These are phyloP conservation scores for Tetramorium parvispinum DNA, from an alignment of 1,140 invertebrate species.

Conservation along the genomic window DNA sequence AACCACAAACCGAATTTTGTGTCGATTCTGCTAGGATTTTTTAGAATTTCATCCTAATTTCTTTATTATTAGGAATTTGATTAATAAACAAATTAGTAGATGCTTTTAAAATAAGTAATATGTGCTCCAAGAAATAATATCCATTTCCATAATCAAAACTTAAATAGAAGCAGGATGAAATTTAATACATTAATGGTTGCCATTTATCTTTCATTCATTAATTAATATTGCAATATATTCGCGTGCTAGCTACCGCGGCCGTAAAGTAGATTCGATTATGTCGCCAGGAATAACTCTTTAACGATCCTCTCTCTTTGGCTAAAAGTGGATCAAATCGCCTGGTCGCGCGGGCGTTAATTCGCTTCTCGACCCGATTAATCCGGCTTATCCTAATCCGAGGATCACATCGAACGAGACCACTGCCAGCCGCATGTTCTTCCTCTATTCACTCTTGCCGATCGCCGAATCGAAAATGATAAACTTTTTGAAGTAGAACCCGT, in stretches of 20 bases:
- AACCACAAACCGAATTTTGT: not conserved
- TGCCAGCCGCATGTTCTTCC: slow-evolving; percentile 67
- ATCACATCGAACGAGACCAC: slow-evolving; percentile 68
- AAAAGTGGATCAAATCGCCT: slow-evolving; percentile 46
- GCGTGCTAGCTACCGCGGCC: not conserved
- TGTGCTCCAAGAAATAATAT: not conserved
- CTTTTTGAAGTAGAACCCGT: slow-evolving; percentile 53
- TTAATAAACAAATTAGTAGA: not conserved
- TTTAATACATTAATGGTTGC: not conserved
- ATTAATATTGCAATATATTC: slow-evolving; percentile 36
- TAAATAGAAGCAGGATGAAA: not conserved
- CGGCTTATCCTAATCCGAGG: slow-evolving; percentile 60
- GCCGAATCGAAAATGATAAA: slow-evolving; percentile 34
- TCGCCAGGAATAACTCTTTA: slow-evolving; percentile 23
- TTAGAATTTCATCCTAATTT: not conserved
- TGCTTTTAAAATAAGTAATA: not conserved
- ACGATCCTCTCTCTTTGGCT: slow-evolving; percentile 43
- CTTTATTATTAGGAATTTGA: not conserved
- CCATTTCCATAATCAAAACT: not conserved
- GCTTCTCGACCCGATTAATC: slow-evolving; percentile 65
- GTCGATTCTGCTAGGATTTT: not conserved
- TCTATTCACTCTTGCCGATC: slow-evolving; percentile 40
- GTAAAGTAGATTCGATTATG: slow-evolving; percentile 52
- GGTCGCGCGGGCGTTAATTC: slow-evolving; percentile 49
- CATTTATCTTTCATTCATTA: not conserved